Conservation (phyloP, 53 echinoderm and acorn worm genomes). For the Stichopus horrens region DNA sequence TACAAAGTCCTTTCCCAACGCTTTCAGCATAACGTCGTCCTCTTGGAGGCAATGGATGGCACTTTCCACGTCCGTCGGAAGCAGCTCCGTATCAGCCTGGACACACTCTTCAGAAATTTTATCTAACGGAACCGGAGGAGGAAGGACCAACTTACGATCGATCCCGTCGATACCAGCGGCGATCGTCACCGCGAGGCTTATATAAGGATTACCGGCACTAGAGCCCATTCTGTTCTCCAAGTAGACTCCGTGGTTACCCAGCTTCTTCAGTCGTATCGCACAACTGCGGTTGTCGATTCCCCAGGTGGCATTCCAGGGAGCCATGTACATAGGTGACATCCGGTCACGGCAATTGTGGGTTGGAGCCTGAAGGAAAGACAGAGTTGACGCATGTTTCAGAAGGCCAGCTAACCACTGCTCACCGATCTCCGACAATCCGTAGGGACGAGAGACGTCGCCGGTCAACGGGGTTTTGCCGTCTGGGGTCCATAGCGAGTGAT, state of each 20-base stretch:
- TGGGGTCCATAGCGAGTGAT: constrained; percentile 66
- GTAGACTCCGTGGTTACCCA: constrained; percentile 53
- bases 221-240: constrained; percentile 63
- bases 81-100: constrained; percentile 32
- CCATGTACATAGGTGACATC: constrained; percentile 36
- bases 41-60: constrained; percentile 55
- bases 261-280: constrained; percentile 53
- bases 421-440: constrained; percentile 53
- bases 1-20: constrained; percentile 62
- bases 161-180: constrained; percentile 73
- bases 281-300: constrained; percentile 66
- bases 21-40: constrained; percentile 55
- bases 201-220: constrained; percentile 64
- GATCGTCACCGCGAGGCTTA: constrained; percentile 60
- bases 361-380: constrained; percentile 43
- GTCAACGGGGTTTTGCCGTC: constrained; percentile 52
- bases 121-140: constrained; percentile 16
- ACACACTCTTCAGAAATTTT: not conserved
- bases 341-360: constrained; percentile 59
- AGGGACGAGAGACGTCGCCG: constrained; percentile 39
- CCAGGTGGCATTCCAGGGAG: constrained; percentile 68
- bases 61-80: constrained; percentile 51
- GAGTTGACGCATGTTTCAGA: constrained; percentile 57
- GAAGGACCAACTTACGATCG: constrained; percentile 48
- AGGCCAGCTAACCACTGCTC: constrained; percentile 69